Evolutionary conservation across 2,888 invertebrate species (phyloP).

Genomic region (Andrena bucephala): DNA sequence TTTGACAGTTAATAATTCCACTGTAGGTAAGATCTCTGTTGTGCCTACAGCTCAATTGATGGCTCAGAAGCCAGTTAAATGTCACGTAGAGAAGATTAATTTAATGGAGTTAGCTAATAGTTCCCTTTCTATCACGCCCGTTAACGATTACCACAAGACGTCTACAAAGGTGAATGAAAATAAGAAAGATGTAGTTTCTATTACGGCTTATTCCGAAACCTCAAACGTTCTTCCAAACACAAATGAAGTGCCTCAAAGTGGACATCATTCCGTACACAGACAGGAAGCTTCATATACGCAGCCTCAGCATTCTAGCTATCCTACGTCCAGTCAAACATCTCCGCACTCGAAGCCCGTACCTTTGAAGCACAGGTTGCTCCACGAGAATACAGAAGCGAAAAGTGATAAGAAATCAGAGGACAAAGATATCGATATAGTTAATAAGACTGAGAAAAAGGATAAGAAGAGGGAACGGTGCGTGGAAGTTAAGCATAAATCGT

Average conservation of each 20-base stretch:
- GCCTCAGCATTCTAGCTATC: slow-evolving; percentile 58
- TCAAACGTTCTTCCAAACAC: slow-evolving; percentile 62
- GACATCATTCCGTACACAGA: slow-evolving; percentile 64
- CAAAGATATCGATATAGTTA: slow-evolving; percentile 71
- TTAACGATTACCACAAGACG: slow-evolving; percentile 79
- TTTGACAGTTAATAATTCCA: slow-evolving; percentile 58
- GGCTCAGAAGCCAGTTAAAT: slow-evolving; percentile 76
- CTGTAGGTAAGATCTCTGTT: slow-evolving; percentile 77
- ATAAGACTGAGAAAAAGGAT: slow-evolving; percentile 72
- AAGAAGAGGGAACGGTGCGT: slow-evolving; percentile 65
- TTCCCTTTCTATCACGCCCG: slow-evolving; percentile 82
- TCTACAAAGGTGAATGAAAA: slow-evolving; percentile 71
- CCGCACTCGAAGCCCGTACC: slow-evolving; percentile 65
- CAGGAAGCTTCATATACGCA: slow-evolving; percentile 66
- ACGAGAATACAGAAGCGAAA: slow-evolving; percentile 73
- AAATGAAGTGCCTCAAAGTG: slow-evolving; percentile 68
- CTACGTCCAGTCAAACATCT: slow-evolving; percentile 59
- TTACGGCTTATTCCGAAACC: slow-evolving; percentile 79
- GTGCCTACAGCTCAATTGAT: slow-evolving; percentile 80
- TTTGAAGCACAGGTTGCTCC: slow-evolving; percentile 77
- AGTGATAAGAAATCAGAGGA: slow-evolving; percentile 73
- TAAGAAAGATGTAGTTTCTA: slow-evolving; percentile 81
- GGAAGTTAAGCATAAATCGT: slow-evolving; percentile 75
- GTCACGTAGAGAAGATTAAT: slow-evolving; percentile 78
- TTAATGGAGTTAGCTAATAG: slow-evolving; percentile 80